A percentile compares a stretch with the other conserved stretches of the same genome.
Evolutionary conservation across 2,113 vertebrate genomes (phyloP).

Genomic region (Myotis davidii): DNA sequence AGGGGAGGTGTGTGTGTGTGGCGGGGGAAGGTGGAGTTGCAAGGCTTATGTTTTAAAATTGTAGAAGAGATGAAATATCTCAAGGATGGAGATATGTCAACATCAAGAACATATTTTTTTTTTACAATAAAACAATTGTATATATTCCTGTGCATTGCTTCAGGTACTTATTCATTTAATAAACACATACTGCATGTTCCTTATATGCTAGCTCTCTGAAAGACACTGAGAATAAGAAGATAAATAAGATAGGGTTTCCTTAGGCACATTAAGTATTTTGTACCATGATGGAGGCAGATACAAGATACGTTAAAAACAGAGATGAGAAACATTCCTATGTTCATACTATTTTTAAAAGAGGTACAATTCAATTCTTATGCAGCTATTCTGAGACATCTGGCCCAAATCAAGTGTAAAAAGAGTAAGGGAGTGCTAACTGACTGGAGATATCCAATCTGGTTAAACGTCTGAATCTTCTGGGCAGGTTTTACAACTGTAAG

Average conservation of each 20-base stretch:
- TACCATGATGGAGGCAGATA: background rate
- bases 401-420: background rate
- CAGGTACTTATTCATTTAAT: background rate
- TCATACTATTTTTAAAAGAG: background rate
- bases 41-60: background rate
- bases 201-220: background rate
- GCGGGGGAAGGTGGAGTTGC: accelerated
- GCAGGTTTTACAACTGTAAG: background rate
- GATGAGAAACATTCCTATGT: background rate
- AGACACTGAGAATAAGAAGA: background rate
- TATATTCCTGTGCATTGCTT: background rate
- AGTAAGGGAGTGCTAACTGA: background rate
- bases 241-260: background rate
- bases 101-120: background rate
- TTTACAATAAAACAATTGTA: background rate
- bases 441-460: background rate
- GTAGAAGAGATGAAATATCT: background rate
- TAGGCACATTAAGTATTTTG: background rate
- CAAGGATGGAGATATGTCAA: background rate
- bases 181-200: background rate
- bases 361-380: background rate
- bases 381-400: background rate
- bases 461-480: background rate
- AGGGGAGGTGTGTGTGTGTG: too few species aligned
- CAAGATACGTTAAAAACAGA: background rate